Base-by-base conservation (phyloP, 2,888 invertebrate genomes). In the Scaptomyza reducta region DNA sequence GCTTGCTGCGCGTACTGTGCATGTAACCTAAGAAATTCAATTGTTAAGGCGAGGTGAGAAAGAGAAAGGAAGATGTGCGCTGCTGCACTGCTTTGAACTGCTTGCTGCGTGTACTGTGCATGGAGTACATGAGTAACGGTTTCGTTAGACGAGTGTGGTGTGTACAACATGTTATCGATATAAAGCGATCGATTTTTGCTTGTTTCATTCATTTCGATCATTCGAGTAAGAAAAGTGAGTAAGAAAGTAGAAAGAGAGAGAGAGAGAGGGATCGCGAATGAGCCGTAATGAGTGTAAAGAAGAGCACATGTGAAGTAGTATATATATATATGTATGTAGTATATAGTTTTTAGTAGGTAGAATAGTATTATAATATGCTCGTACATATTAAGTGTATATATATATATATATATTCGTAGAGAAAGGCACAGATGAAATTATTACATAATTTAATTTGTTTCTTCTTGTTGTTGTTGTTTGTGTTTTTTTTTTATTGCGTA, bases 381-480 rank as follows among this genome's bases (percentile, higher is more conserved):
- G 55, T 73, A 77, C 74, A 66, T 46, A 66, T 64, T 55, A 33
- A 64, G 25, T 60, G 33, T 41, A 16, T 47, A 62, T 59, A 55
- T 11, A 3, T 60, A 56, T 53, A 74, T 47, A 60, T 72, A 74
- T 83, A 70, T 77, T 80, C 70, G 69, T 86, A 87, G 87, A 89
- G 82, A 82, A 90, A 89, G 89, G 89, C 89, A 89, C 90, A 89
- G 90, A 89, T 90, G 90, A 89, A 89, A 90, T 85, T 86, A 86
- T 89, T 81, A 75, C 53, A 79, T 80, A 87, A 84, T 80, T 74
- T 66, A 84, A 81, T 72, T 88, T 74, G 70, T 66, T 77, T 61
- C 13, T 70, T 62, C 14, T 75, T 65, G 53, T 67, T 64, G 47
- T 77, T 72, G 22, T 60, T 55, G 51, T 74, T 29, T 59, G 5